Evolutionary conservation across 1,140 invertebrate genomes (phyloP).

Genomic region (Drosophila tristis): DNA sequence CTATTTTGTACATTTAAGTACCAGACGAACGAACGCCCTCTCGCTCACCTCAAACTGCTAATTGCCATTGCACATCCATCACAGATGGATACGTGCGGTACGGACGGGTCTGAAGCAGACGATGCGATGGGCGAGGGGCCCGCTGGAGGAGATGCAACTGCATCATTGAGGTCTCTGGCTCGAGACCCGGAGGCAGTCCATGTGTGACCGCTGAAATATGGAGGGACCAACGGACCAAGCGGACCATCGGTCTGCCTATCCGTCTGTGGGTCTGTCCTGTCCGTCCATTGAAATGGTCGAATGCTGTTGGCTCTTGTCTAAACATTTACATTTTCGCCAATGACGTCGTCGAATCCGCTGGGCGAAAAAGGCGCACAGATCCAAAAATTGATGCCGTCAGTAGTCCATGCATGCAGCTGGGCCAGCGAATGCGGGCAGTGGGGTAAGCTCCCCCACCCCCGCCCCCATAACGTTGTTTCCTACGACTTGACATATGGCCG

Average conservation of each 20-base stretch:
- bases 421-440: background rate
- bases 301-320: conserved; percentile 68
- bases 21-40: conserved; percentile 9
- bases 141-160: conserved; percentile 9
- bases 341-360: conserved; percentile 58
- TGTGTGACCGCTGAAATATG: conserved; percentile 24
- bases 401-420: conserved; percentile 23
- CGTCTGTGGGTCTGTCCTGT: conserved; percentile 12
- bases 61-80: conserved; percentile 23
- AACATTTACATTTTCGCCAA: conserved; percentile 78
- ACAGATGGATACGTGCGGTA: too few species aligned
- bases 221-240: background rate
- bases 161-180: conserved; percentile 2
- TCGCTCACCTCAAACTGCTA: conserved; percentile 6
- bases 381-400: conserved; percentile 42
- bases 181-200: conserved; percentile 1
- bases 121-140: background rate
- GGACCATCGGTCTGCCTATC: background rate
- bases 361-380: background rate
- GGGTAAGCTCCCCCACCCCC: background rate
- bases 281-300: conserved; percentile 35
- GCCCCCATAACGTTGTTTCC: conserved; percentile 33
- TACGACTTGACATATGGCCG: conserved; percentile 57
- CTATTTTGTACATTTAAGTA: conserved; percentile 55
- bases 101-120: too few species aligned